Percentiles rank a stretch among this genome's conserved stretches.
phyloP scores from a whole-genome alignment of 2,113 vertebrate species.

The Gymnarchus niloticus region DNA sequence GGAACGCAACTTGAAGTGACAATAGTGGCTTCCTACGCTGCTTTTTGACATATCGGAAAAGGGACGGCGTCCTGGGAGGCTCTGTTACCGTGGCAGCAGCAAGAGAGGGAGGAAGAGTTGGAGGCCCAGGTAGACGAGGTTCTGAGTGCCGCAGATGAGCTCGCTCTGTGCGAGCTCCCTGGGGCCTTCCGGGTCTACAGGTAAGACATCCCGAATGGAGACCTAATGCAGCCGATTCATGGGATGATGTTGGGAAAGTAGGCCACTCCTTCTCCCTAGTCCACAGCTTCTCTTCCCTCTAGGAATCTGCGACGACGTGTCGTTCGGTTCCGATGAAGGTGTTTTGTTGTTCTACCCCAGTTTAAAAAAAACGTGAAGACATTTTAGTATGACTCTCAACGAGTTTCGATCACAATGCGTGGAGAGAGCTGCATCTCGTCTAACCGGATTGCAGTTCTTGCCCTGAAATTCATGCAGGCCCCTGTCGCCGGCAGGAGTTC shows the following conservation, averaged over 20 bases:
- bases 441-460: not conserved
- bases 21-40: not conserved
- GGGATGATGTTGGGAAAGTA: not conserved
- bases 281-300: not conserved
- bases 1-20: not conserved
- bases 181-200: constrained; percentile 62
- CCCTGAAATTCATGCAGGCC: not conserved
- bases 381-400: not conserved
- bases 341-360: too few relatives aligned
- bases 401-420: not conserved
- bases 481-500: constrained; percentile 39
- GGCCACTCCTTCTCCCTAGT: not conserved
- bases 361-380: too few relatives aligned
- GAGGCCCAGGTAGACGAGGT: constrained; percentile 48
- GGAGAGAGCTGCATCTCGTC: not conserved
- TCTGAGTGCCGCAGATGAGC: constrained; percentile 47
- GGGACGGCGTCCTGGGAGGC: constrained; percentile 52
- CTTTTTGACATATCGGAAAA: constrained; percentile 29
- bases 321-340: not conserved
- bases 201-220: constrained; percentile 40
- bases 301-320: not conserved
- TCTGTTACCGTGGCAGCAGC: constrained; percentile 47
- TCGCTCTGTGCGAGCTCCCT: constrained; percentile 54
- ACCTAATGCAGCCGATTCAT: constrained; percentile 35
- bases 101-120: constrained; percentile 46